A percentile compares a stretch with the other conserved stretches of the same genome.
phyloP scores from a whole-genome alignment of 2,797 vertebrate genomes.

The Phoeniculus purpureus region DNA sequence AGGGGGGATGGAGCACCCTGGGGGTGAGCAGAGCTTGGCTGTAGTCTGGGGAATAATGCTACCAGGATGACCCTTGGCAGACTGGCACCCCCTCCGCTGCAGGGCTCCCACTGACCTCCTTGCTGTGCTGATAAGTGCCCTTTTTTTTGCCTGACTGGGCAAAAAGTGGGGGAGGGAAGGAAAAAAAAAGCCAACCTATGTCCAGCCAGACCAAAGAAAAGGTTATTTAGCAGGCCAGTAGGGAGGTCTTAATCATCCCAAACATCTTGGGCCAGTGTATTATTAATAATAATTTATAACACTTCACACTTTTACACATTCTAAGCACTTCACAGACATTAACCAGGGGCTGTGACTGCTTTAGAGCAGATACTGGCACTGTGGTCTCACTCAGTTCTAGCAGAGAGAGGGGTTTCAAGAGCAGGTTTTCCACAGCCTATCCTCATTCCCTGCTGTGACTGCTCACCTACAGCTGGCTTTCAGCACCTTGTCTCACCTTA shows the following conservation, averaged over 20 bases:
- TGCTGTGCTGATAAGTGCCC: neutral
- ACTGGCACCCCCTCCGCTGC: fast-evolving
- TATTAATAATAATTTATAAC: neutral
- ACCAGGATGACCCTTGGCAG: neutral
- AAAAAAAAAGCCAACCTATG: neutral
- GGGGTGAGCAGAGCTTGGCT: neutral
- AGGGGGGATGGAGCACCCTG: neutral
- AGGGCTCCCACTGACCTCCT: neutral
- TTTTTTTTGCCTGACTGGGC: neutral
- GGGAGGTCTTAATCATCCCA: neutral
- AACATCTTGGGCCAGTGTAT: neutral
- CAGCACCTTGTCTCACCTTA: neutral
- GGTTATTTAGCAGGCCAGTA: neutral
- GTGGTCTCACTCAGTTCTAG: neutral
- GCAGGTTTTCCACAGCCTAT: neutral
- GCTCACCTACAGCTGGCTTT: neutral
- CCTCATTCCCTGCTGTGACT: neutral
- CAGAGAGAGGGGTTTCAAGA: neutral
- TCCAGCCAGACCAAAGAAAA: neutral
- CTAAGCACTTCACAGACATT: neutral
- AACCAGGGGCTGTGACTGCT: neutral
- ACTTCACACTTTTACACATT: neutral
- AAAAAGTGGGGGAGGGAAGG: neutral
- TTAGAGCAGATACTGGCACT: neutral
- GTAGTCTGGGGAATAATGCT: neutral